Conservation (phyloP, 2,888 invertebrate species). For the Rhodophaea formosa region DNA sequence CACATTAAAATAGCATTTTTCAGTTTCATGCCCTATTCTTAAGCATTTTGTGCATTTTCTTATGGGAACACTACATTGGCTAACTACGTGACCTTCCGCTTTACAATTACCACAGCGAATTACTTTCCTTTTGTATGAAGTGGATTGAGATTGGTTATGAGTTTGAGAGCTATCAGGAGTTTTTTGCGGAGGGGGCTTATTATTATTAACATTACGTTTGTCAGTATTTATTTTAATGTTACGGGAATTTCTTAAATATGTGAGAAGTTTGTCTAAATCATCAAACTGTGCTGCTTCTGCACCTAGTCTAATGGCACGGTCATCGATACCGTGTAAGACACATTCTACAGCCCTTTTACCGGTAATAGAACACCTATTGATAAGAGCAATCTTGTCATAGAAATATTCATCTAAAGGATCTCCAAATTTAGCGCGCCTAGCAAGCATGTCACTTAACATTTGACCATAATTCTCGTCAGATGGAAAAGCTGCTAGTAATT, state of each 20-base stretch:
- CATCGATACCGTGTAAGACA: conserved; percentile 21
- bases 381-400: conserved; percentile 9
- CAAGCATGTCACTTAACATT: not conserved
- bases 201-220: not conserved
- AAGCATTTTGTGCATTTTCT: not conserved
- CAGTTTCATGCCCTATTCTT: not conserved
- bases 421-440: not conserved
- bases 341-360: conserved; percentile 25
- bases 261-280: not conserved
- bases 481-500: not conserved
- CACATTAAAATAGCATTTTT: not conserved
- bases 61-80: not conserved
- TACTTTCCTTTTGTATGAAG: no score
- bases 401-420: not conserved
- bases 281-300: conserved; percentile 13
- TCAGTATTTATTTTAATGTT: not conserved
- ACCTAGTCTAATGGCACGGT: conserved; percentile 17
- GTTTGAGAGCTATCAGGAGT: no score
- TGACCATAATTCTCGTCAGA: not conserved
- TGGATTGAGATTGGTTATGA: no score
- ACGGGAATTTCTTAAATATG: not conserved
- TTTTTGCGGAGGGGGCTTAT: not conserved
- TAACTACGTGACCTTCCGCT: not conserved
- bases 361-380: not conserved
- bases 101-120: conserved; percentile 4